Conservation (phyloP, 2,797 vertebrate genomes). For the Phylloscopus collybita region DNA sequence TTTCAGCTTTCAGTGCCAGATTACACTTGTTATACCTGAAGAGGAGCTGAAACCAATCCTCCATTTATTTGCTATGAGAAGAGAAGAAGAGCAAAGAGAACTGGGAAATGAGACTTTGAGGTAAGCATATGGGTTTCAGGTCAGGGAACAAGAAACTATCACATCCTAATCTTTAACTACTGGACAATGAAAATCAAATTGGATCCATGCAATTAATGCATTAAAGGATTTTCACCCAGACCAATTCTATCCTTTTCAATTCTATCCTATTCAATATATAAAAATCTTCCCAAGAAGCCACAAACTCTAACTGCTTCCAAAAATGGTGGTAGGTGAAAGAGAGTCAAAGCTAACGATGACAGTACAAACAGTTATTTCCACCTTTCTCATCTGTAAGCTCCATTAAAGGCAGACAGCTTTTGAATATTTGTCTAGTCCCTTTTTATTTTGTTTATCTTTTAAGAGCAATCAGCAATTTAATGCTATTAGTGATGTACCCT, state of each 20-base stretch:
- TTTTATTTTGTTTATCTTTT: neutral
- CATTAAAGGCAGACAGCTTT: neutral
- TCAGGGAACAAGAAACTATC: neutral
- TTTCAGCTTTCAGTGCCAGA: neutral
- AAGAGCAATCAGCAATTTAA: slow-evolving; percentile 17
- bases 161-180: neutral
- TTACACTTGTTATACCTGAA: neutral
- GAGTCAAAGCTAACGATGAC: neutral
- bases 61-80: neutral
- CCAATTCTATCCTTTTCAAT: neutral
- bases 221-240: neutral
- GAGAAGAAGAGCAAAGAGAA: neutral
- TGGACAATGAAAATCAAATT: neutral
- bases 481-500: neutral
- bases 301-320: neutral
- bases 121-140: neutral
- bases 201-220: neutral
- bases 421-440: neutral
- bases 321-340: neutral
- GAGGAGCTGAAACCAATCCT: neutral
- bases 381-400: neutral
- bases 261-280: neutral
- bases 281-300: neutral
- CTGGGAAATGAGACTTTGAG: neutral
- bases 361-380: neutral